Percentiles rank a stretch among this genome's conserved stretches.
These are phyloP conservation scores for Microtus oregoni DNA, from an alignment of 2,113 vertebrate genomes.

Conservation along the genomic window DNA sequence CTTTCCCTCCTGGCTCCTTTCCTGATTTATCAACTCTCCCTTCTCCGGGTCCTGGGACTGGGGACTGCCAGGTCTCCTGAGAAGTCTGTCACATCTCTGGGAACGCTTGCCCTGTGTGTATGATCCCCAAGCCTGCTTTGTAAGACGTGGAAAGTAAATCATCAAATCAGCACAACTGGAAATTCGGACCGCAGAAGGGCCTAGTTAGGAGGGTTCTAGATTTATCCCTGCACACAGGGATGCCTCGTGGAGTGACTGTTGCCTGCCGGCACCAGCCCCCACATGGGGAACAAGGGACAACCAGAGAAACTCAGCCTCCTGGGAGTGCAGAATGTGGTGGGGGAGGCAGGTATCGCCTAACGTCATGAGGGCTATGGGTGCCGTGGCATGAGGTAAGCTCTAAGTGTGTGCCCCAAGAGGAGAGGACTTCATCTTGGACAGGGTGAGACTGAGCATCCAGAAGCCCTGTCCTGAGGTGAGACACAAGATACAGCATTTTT, in stretches of 20 bases:
- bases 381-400: background rate
- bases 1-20: background rate
- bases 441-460: background rate
- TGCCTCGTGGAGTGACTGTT: fast-evolving
- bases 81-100: background rate
- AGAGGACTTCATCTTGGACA: background rate
- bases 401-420: background rate
- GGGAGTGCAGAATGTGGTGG: background rate
- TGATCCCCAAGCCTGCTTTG: background rate
- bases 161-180: background rate
- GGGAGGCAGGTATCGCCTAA: background rate
- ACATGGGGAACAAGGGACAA: background rate
- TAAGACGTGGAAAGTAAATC: background rate
- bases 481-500: background rate
- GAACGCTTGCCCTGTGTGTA: background rate
- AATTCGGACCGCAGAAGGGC: background rate
- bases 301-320: background rate
- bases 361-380: no score
- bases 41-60: background rate
- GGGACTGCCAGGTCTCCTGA: background rate
- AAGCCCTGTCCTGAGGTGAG: background rate
- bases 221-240: background rate
- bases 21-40: constrained; percentile 1
- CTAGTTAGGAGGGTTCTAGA: background rate
- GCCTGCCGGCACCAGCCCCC: background rate